Evolutionary conservation across 2,888 invertebrate genomes (phyloP), one percentile per base, ranked within the genome.

Genomic region (Drosophila flavopinicola): DNA sequence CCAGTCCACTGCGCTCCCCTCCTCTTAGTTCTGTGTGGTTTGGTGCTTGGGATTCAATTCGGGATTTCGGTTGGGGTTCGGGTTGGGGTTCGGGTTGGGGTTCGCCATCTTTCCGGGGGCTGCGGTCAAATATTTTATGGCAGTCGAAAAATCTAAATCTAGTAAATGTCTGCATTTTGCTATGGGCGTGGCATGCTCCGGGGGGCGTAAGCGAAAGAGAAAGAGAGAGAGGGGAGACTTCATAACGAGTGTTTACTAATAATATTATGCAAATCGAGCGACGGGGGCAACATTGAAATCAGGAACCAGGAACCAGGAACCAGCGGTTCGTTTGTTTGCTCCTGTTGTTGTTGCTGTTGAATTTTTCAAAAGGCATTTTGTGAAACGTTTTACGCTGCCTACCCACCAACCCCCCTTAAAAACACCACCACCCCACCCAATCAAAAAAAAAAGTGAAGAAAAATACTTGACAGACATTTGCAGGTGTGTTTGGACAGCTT

Each of bases 241-340:
- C 69, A 82, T 85, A 85, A 85, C 85, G 84, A 85, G 83, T 85
- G 85, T 85, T 85, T 85, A 85, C 85, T 85, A 85, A 85, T 85
- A 85, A 85, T 84, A 85, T 85, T 85, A 85, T 85, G 85, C 85
- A 85, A 85, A 85, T 85, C 85, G 78, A 56, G 67, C 68, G 57
- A 66, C 73, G 66, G 64, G 54, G 58, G 45, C 66, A 66, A 67
- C 60, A 58, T 56, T 54, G 56, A 64, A 44, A 65, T 58, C 61
- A 73, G 64, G 38, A 69, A 51, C 51, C 35, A 35, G 20, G 2
- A 20, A 3, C 4, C n/a, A n/a, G n/a, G n/a, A n/a, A n/a, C n/a
- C n/a, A n/a, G 29, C 33, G 58, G 17, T 63, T 58, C 53, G 72
- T 59, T 72, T 63, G 65, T 68, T 64, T 65, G 64, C 23, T 60